phyloP scores from a whole-genome alignment of 2,113 vertebrate genomes.

The Eudorcas thomsonii region DNA sequence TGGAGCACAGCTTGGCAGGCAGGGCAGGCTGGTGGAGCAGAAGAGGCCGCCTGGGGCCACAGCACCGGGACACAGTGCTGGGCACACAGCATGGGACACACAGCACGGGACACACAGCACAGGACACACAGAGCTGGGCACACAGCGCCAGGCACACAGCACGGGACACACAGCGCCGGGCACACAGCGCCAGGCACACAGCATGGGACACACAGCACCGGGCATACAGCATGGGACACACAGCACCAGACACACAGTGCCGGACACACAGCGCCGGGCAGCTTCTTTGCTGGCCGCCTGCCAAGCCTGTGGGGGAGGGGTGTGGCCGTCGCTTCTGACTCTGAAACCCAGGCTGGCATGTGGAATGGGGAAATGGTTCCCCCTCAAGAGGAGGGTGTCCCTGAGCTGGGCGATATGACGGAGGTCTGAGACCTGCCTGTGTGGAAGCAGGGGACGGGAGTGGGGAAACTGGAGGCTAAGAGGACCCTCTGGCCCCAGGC shows the following conservation, averaged over 20 bases:
- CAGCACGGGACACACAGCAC: too few relatives aligned
- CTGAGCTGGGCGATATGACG: fast-evolving
- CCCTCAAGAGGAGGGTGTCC: fast-evolving
- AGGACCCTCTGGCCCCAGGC: not conserved
- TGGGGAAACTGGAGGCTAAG: not conserved
- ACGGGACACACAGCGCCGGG: too few relatives aligned
- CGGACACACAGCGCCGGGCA: fast-evolving
- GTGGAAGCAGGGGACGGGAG: fast-evolving
- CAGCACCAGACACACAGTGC: too few relatives aligned
- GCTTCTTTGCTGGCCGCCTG: not conserved
- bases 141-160: too few relatives aligned
- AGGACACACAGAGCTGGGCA: too few relatives aligned
- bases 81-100: too few relatives aligned
- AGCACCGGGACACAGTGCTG: too few relatives aligned
- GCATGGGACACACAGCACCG: too few relatives aligned
- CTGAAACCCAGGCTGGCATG: fast-evolving
- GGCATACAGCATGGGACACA: too few relatives aligned
- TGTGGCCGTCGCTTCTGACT: not conserved
- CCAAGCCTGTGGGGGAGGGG: fast-evolving
- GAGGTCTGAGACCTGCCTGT: not conserved
- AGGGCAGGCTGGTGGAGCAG: fast-evolving
- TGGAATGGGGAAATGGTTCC: not conserved
- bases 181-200: too few relatives aligned
- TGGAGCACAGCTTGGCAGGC: not conserved
- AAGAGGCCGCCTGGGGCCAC: fast-evolving